Percentiles rank a stretch among this genome's conserved stretches.
Evolutionary conservation across 2,113 vertebrate species (phyloP).

Genomic region (Phalacrocorax aristotelis): DNA sequence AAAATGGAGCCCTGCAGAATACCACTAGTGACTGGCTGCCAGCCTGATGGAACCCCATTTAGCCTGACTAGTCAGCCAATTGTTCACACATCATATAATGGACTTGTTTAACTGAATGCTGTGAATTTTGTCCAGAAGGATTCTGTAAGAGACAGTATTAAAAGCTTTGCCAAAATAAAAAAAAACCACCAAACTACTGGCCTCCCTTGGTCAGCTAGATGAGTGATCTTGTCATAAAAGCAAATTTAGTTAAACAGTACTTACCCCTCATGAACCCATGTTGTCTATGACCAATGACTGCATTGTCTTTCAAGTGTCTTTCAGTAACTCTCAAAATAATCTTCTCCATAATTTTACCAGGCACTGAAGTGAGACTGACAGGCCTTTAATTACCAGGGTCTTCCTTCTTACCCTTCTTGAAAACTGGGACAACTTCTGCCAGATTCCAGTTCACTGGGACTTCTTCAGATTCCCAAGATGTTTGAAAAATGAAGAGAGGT

Average conservation of each 20-base stretch:
- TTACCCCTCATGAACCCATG: background rate
- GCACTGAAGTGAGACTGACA: background rate
- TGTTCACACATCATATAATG: background rate
- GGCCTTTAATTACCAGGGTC: background rate
- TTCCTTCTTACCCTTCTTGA: background rate
- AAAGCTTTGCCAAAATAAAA: background rate
- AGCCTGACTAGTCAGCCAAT: background rate
- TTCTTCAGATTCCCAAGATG: too few species aligned
- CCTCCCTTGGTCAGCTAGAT: background rate
- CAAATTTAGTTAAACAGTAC: background rate
- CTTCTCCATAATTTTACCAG: background rate
- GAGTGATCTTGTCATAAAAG: background rate
- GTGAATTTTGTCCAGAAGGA: background rate
- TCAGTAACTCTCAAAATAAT: background rate
- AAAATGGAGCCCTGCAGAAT: background rate
- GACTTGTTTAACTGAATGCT: background rate
- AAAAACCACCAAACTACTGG: too few species aligned
- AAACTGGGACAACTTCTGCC: too few species aligned
- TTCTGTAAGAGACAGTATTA: background rate
- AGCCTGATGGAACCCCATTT: background rate
- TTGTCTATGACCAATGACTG: background rate
- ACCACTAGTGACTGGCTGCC: background rate
- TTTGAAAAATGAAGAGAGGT: too few species aligned
- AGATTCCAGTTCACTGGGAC: too few species aligned
- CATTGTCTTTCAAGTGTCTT: background rate